Evolutionary conservation across 92 coral and sea anemone genomes (phyloP).

Genomic region (Pocillopora meandrina): DNA sequence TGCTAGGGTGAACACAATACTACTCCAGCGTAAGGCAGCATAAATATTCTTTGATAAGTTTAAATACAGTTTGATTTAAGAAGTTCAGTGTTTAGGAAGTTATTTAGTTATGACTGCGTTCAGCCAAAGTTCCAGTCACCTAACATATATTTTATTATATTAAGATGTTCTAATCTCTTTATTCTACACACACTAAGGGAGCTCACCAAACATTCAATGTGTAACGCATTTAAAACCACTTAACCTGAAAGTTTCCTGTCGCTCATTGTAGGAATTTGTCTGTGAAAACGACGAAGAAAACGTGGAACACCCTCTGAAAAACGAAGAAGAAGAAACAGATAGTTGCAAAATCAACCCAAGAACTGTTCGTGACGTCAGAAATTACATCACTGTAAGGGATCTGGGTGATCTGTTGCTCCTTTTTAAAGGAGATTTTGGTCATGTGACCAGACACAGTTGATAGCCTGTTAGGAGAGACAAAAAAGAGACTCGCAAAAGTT

Average conservation of each 20-base stretch:
- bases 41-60: background rate
- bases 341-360: background rate
- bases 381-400: conserved; percentile 18
- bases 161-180: no score
- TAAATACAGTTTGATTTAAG: no score
- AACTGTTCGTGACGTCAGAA: conserved; percentile 27
- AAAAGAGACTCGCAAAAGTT: no score
- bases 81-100: no score
- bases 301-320: background rate
- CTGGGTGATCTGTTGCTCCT: background rate
- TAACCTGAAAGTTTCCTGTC: background rate
- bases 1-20: background rate
- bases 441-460: background rate
- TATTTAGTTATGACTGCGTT: no score
- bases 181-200: no score
- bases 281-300: background rate
- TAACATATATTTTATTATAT: no score
- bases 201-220: no score
- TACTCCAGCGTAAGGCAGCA: background rate
- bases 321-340: background rate
- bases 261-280: background rate
- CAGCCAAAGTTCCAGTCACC: no score
- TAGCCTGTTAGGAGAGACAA: no score
- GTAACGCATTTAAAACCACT: no score
- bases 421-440: background rate